These are phyloP conservation scores for Nothocercus nigrocapillus DNA, from an alignment of 2,113 vertebrate species.

Conservation along the genomic window DNA sequence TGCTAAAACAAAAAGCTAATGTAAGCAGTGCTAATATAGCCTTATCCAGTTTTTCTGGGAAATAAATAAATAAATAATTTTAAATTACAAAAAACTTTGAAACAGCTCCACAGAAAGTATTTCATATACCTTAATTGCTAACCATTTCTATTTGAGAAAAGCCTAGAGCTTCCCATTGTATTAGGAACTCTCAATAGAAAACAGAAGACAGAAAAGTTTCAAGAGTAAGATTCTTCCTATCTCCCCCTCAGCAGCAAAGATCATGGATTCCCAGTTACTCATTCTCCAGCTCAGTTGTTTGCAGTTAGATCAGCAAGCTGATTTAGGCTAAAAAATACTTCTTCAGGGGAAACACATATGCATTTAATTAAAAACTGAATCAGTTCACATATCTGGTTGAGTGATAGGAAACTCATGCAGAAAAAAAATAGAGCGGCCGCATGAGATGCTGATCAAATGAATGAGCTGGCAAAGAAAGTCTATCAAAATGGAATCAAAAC, in stretches of 20 bases:
- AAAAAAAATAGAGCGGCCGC: not conserved
- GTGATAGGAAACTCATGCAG: not conserved
- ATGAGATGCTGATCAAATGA: not conserved
- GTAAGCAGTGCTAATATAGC: not conserved
- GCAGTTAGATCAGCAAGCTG: not conserved
- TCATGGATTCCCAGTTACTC: not conserved
- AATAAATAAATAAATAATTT: not conserved
- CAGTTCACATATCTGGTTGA: not conserved
- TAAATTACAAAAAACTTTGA: not conserved
- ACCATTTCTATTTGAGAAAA: not conserved
- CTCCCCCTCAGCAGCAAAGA: not conserved
- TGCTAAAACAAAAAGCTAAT: not conserved
- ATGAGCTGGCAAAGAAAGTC: not conserved
- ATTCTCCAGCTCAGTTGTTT: not conserved
- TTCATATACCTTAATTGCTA: not conserved
- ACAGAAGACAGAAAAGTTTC: not conserved
- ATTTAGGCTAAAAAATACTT: not conserved
- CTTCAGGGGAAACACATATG: rapidly evolving
- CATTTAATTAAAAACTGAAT: not conserved
- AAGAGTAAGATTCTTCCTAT: not conserved
- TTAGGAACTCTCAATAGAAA: not conserved
- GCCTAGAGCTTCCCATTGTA: not conserved
- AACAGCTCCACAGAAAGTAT: not conserved
- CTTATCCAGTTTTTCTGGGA: not conserved
- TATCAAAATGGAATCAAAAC: not conserved